Base-by-base conservation (phyloP, 2,888 invertebrate genomes). In the Limnephilus rhombicus region DNA sequence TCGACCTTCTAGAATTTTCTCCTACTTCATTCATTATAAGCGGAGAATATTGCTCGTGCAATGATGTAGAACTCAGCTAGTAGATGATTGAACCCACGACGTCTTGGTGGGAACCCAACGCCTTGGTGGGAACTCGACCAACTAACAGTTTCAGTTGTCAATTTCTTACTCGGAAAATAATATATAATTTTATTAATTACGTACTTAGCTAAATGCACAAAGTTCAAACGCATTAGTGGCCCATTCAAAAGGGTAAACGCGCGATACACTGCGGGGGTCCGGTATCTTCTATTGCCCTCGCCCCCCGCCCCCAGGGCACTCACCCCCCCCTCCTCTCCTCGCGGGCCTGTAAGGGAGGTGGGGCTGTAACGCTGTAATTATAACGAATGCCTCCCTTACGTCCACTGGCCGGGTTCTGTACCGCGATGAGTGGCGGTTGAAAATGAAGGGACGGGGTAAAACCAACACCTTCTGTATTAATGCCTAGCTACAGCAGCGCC, bases 311-410 rank as follows among this genome's bases (percentile, higher is more conserved):
- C 68, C n/a, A 68, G 68, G 24, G 68, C 7, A 18, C 24, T n/a
- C 2, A n/a, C 11, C 68, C 3, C n/a, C n/a, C 24, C 11, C 68
- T n/a, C 7, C 24, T 5, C 68, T 13, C 53, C 53, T 18, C 68
- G 7, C 9, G 68, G 68, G 68, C n/a, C 45, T 45, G 1, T 12
- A 45, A 45, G 12, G 45, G 45, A 12, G 24, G 68, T 68, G 68
- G 68, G 68, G n/a, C 2, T 68, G 68, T 68, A 68, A 68, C 24
- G 68, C 68, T 68, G 68, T 68, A 68, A 68, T 68, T 68, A 68
- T 68, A 68, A 68, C 68, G 68, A 68, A 68, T 68, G 68, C 68
- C 68, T 68, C 68, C 68, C 68, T n/a, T 68, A 68, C 68, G 68
- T 68, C 68, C 68, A 68, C 68, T 68, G 53, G 68, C 68, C 24